Conservation (phyloP, 2,797 vertebrate genomes). For the Florisuga fusca region DNA sequence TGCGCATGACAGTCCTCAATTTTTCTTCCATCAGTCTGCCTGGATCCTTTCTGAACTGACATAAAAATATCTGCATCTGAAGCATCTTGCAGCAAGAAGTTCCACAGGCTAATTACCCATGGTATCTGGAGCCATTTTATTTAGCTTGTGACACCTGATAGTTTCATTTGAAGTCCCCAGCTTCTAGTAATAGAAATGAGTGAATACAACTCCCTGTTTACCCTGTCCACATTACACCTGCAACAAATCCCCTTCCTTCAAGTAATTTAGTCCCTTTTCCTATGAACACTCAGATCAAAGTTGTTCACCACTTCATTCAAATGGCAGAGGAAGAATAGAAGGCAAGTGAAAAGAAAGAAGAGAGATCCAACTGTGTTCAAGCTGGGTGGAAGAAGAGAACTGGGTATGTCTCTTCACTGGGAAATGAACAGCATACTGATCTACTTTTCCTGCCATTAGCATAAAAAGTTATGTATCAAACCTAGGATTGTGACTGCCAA, state of each 20-base stretch:
- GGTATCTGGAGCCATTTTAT: not conserved
- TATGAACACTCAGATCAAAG: not conserved
- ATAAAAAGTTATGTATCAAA: not conserved
- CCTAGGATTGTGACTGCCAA: not conserved
- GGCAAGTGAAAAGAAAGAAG: not conserved
- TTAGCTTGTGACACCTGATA: not conserved
- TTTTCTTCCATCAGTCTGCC: not conserved
- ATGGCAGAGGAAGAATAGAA: not conserved
- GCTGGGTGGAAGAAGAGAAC: not conserved
- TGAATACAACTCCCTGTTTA: not conserved
- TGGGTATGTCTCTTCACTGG: not conserved
- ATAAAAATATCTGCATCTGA: not conserved
- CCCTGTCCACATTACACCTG: no score
- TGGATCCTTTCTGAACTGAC: not conserved
- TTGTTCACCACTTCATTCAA: not conserved
- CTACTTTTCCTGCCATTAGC: not conserved
- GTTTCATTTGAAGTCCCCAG: conserved; percentile 27
- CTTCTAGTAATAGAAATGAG: not conserved
- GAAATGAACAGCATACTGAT: not conserved
- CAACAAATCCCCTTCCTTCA: not conserved
- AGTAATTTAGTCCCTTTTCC: not conserved
- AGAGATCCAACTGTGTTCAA: not conserved
- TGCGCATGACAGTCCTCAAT: not conserved
- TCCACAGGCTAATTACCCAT: not conserved
- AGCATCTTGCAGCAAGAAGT: not conserved